A percentile compares a stretch with the other conserved stretches of the same genome.
phyloP scores from a whole-genome alignment of 2,797 vertebrate species.

The Danio choprae region DNA sequence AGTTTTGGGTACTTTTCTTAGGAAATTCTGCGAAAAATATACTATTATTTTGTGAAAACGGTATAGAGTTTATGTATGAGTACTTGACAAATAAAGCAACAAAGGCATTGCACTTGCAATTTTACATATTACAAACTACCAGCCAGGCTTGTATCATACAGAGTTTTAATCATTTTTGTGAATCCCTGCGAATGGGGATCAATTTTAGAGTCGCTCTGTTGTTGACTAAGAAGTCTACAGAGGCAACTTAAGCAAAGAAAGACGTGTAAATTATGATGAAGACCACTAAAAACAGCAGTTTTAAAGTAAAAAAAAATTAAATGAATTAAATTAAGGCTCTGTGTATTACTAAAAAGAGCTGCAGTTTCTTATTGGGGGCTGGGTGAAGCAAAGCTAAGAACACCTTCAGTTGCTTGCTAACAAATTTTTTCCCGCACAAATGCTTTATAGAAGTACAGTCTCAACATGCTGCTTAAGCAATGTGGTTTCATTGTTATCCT shows the following conservation, averaged over 20 bases:
- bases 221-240: conserved; percentile 32
- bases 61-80: no score
- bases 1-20: no score
- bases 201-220: no score
- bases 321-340: conserved; percentile 49
- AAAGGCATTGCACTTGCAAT: no score
- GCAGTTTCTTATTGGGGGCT: neutral
- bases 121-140: no score
- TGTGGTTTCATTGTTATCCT: neutral
- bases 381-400: neutral
- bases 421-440: neutral
- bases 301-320: conserved; percentile 38
- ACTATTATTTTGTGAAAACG: no score
- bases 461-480: neutral
- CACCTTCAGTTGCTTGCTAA: neutral
- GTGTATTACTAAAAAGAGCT: conserved; percentile 2
- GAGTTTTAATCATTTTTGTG: no score
- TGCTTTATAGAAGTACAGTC: neutral
- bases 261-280: conserved; percentile 67
- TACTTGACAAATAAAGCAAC: no score
- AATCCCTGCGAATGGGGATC: no score
- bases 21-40: no score
- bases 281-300: conserved; percentile 65
- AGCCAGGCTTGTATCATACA: no score
- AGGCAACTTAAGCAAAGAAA: conserved; percentile 48